Conservation (phyloP, 2,888 invertebrate species). For the Anthrax anthrax region DNA sequence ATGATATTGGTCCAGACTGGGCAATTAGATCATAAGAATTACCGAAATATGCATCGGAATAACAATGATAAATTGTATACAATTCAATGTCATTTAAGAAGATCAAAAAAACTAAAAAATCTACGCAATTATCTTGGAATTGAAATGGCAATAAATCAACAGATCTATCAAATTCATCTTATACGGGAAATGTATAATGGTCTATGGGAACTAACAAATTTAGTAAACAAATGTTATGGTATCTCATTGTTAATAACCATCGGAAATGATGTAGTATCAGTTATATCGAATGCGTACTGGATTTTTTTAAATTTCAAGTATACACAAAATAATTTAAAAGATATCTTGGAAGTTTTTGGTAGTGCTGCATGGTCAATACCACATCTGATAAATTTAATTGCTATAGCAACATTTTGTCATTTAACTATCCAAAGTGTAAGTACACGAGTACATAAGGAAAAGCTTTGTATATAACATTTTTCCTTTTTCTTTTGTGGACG, state of each 20-base stretch:
- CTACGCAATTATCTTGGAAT: neutral
- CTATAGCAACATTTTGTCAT: conserved; percentile 25
- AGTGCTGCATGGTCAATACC: conserved; percentile 25
- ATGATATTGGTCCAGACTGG: neutral
- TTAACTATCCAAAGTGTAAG: conserved; percentile 24
- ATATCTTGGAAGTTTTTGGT: conserved; percentile 20
- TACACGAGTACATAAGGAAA: no score
- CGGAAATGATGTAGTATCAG: conserved; percentile 29
- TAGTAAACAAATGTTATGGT: conserved; percentile 25
- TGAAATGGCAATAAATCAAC: neutral
- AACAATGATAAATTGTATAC: no score
- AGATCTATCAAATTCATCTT: conserved; percentile 13
- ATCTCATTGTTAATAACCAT: conserved; percentile 27
- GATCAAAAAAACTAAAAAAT: neutral
- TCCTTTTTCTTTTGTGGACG: conserved; percentile 11
- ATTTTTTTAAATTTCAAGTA: conserved; percentile 25
- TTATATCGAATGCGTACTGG: conserved; percentile 31
- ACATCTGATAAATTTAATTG: conserved; percentile 24
- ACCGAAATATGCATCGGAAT: no score
- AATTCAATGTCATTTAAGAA: no score
- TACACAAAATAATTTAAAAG: conserved; percentile 8
- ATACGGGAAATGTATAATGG: conserved; percentile 26
- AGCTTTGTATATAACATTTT: no score
- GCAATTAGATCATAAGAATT: no score
- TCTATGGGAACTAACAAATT: conserved; percentile 21